Percentiles rank a stretch among this genome's conserved stretches.
Conservation (phyloP, 2,113 vertebrate genomes). For the Lamprologus callipterus region DNA sequence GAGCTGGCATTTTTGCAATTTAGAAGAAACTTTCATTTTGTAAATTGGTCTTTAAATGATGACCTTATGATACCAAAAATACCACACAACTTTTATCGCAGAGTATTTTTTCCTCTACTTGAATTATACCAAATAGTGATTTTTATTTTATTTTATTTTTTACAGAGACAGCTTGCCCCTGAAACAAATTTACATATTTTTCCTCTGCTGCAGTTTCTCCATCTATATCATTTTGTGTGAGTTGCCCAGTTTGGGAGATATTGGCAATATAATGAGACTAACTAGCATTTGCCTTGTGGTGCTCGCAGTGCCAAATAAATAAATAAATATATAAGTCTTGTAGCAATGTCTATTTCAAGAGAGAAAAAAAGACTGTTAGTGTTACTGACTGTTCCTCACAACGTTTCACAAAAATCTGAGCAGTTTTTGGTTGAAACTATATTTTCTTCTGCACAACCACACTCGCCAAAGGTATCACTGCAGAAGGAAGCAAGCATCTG, state of each 20-base stretch:
- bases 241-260: not conserved
- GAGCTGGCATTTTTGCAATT: slow-evolving; percentile 7
- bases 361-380: not conserved
- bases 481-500: not conserved
- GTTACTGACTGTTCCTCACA: not conserved
- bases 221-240: not conserved
- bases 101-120: not conserved
- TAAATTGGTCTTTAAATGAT: not conserved
- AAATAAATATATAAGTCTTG: not conserved
- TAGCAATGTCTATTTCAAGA: not conserved
- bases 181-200: not conserved
- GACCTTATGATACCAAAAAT: not conserved
- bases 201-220: not conserved
- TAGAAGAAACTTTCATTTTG: not conserved
- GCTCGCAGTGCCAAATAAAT: not conserved
- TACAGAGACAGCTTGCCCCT: not conserved
- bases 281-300: not conserved
- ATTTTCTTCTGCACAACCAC: not conserved
- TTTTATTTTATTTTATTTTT: not conserved
- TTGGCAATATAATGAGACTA: not conserved
- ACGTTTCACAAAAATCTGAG: not conserved
- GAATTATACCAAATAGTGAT: not conserved
- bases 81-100: not conserved
- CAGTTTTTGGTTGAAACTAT: not conserved
- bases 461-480: not conserved